Conservation (phyloP, 2,797 vertebrate genomes). For the Acomys russatus region DNA sequence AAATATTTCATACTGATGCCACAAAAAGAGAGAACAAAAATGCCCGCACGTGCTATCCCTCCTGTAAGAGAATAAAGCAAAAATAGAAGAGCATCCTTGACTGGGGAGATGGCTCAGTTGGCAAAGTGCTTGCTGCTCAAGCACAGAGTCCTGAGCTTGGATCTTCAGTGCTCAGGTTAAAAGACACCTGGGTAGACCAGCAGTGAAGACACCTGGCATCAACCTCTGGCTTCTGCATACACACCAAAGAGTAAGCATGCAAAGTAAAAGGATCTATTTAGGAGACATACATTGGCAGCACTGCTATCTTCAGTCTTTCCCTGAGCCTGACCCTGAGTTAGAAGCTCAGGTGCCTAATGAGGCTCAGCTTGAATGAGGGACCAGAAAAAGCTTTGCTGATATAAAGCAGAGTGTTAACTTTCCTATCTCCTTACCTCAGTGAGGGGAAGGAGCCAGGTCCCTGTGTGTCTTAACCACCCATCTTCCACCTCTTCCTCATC, state of each 20-base stretch:
- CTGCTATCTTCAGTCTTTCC: conserved; percentile 51
- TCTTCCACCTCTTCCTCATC: neutral
- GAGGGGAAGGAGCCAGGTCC: conserved; percentile 12
- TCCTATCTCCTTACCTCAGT: conserved; percentile 67
- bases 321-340: conserved; percentile 43
- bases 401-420: conserved; percentile 57
- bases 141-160: neutral
- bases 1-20: conserved; percentile 77
- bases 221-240: neutral
- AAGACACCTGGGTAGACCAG: neutral
- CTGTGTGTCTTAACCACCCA: neutral
- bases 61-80: conserved; percentile 55
- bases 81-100: neutral
- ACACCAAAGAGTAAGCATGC: neutral
- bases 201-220: neutral
- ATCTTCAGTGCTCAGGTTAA: neutral
- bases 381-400: neutral
- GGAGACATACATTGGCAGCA: neutral
- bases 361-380: conserved; percentile 5
- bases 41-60: conserved; percentile 56
- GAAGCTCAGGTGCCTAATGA: conserved; percentile 53
- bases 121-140: neutral
- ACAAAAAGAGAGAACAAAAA: conserved; percentile 58
- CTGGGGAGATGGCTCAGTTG: neutral
- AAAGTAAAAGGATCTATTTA: neutral